A percentile compares a stretch with the other conserved stretches of the same genome.
Conservation (phyloP, 2,113 vertebrate genomes). For the Amazona vittata region DNA sequence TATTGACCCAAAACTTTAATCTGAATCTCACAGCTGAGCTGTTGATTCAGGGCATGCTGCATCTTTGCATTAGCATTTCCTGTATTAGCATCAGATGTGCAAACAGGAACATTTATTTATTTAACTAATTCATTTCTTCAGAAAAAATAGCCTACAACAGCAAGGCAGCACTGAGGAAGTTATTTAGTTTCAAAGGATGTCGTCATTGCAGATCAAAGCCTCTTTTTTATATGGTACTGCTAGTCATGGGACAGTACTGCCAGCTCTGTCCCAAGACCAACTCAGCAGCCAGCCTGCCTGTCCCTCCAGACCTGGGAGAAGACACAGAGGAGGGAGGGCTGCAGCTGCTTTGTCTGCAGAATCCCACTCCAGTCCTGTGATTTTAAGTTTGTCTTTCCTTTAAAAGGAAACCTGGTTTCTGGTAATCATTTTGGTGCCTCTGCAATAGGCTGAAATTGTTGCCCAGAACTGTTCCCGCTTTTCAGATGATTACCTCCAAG, state of each 20-base stretch:
- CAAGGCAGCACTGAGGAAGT: not conserved
- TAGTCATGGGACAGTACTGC: not conserved
- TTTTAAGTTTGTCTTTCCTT: not conserved
- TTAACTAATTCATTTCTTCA: not conserved
- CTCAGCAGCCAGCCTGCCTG: not conserved
- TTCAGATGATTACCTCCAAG: constrained; percentile 60
- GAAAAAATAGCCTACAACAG: constrained; percentile 48
- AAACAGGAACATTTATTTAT: not conserved
- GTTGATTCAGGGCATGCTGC: constrained; percentile 63
- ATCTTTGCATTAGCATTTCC: constrained; percentile 7
- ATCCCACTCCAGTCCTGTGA: not conserved
- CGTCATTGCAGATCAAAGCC: not conserved
- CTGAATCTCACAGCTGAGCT: constrained; percentile 67
- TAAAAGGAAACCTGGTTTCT: not conserved
- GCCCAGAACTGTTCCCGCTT: constrained; percentile 20
- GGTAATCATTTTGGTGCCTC: not conserved
- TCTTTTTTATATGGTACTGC: not conserved
- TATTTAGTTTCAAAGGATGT: not conserved
- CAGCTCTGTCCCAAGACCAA: not conserved
- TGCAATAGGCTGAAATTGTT: not conserved
- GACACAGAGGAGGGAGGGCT: not conserved
- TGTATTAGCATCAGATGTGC: constrained; percentile 77
- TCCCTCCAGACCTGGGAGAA: not conserved
- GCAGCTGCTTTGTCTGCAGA: not conserved
- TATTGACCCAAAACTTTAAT: constrained; percentile 66